Evolutionary conservation across 2,888 invertebrate genomes (phyloP).

Genomic region (Seladonia tumulorum): DNA sequence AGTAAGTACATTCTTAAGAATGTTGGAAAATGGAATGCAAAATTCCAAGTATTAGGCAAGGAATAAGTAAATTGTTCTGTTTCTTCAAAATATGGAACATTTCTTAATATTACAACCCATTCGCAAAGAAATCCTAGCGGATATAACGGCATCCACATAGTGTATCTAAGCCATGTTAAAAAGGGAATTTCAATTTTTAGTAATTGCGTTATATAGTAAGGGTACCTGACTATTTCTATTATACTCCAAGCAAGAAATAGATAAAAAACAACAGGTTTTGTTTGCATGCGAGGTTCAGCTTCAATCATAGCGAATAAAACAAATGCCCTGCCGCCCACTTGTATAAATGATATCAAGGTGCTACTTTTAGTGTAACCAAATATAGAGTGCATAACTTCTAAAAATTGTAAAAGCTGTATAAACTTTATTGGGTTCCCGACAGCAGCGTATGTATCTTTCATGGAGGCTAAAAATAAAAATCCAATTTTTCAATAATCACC

Average conservation of each 20-base stretch:
- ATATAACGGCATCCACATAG: conserved; percentile 96
- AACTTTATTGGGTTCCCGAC: conserved; percentile 92
- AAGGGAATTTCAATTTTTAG: conserved; percentile 90
- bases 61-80: conserved; percentile 90
- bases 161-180: conserved; percentile 96
- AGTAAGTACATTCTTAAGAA: conserved; percentile 92
- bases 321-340: conserved; percentile 92
- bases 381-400: conserved; percentile 95
- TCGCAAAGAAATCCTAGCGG: conserved; percentile 96
- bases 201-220: conserved; percentile 94
- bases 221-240: conserved; percentile 95
- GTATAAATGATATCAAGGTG: conserved; percentile 89
- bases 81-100: conserved; percentile 96
- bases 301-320: conserved; percentile 93
- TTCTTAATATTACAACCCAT: conserved; percentile 91
- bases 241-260: conserved; percentile 93
- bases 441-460: conserved; percentile 89
- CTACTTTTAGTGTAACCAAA: conserved; percentile 95
- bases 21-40: conserved; percentile 93
- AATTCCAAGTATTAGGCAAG: conserved; percentile 94
- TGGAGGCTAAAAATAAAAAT: conserved; percentile 85
- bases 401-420: conserved; percentile 91
- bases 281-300: conserved; percentile 93
- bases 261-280: conserved; percentile 94
- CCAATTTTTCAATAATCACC: background rate